phyloP scores from a whole-genome alignment of 2,888 invertebrate species.

The Cheilosia variabilis region DNA sequence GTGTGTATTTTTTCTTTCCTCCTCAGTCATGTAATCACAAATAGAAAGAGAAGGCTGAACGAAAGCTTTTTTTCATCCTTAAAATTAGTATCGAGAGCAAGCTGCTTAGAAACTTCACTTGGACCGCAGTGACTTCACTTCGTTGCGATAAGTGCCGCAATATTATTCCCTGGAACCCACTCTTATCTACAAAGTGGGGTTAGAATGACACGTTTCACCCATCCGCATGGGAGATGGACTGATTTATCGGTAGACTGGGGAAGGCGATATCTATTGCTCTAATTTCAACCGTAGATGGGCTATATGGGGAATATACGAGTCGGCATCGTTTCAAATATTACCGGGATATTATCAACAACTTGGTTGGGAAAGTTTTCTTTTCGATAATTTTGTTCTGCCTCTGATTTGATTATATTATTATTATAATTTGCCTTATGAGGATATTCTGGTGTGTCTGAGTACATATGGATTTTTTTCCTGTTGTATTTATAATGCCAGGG shows the following conservation, averaged over 20 bases:
- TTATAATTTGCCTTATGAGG: slow-evolving; percentile 26
- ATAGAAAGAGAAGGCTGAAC: background rate
- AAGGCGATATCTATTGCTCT: background rate
- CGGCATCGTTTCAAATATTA: slow-evolving; percentile 37
- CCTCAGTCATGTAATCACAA: slow-evolving; percentile 16
- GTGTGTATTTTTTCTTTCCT: background rate
- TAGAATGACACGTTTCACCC: slow-evolving; percentile 7
- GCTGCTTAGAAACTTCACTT: slow-evolving; percentile 42
- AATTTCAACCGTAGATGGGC: background rate
- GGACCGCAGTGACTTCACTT: slow-evolving; percentile 23
- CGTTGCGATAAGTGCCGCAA: slow-evolving; percentile 23
- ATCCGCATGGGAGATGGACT: background rate
- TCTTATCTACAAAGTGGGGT: slow-evolving; percentile 22
- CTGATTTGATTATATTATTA: slow-evolving; percentile 47
- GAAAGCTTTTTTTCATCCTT: slow-evolving; percentile 46
- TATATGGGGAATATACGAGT: slow-evolving; percentile 6
- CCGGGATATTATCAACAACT: slow-evolving; percentile 46
- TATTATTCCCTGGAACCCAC: slow-evolving; percentile 29
- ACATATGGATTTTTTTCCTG: slow-evolving; percentile 9
- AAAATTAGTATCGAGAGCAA: background rate
- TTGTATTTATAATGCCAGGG: background rate
- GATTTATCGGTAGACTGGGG: slow-evolving; percentile 29
- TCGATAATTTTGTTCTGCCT: slow-evolving; percentile 36
- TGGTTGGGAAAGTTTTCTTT: slow-evolving; percentile 45
- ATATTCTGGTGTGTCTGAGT: slow-evolving; percentile 10